Conservation (phyloP, 2,113 vertebrate genomes). For the Silurus glanis region DNA sequence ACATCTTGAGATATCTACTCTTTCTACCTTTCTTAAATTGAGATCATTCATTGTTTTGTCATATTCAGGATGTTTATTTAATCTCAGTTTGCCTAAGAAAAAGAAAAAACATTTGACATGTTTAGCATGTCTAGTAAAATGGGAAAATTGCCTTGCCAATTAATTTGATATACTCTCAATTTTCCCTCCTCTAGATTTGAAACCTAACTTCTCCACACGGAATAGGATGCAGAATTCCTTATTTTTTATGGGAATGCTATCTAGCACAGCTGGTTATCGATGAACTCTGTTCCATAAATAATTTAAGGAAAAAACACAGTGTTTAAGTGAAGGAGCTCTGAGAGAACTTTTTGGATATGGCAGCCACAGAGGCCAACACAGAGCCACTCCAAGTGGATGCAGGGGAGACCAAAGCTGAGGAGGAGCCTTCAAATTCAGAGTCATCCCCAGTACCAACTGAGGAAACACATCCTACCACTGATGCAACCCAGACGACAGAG, state of each 20-base stretch:
- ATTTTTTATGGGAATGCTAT: conserved; percentile 54
- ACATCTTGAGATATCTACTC: conserved; percentile 1
- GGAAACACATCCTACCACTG: conserved; percentile 47
- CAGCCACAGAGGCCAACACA: conserved; percentile 70
- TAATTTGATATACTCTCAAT: conserved; percentile 25
- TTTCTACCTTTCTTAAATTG: background rate
- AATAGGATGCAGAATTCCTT: conserved; percentile 73
- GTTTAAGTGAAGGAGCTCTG: conserved; percentile 56
- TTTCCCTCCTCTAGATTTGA: conserved; percentile 49
- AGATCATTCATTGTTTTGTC: background rate
- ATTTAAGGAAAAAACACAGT: conserved; percentile 36
- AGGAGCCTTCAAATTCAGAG: conserved; percentile 49
- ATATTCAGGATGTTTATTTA: background rate
- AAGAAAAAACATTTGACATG: background rate
- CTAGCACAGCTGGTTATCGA: conserved; percentile 45
- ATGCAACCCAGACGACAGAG: conserved; percentile 61
- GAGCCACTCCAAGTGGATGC: conserved; percentile 70
- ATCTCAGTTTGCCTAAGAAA: background rate
- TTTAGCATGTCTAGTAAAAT: background rate
- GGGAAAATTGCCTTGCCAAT: background rate
- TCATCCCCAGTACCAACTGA: conserved; percentile 44
- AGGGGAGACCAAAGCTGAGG: conserved; percentile 62
- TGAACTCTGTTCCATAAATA: conserved; percentile 51
- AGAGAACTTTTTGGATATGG: conserved; percentile 68
- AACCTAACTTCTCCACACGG: conserved; percentile 46